These are phyloP conservation scores for Copidosoma aretas DNA, from an alignment of 2,888 invertebrate species.

Conservation along the genomic window DNA sequence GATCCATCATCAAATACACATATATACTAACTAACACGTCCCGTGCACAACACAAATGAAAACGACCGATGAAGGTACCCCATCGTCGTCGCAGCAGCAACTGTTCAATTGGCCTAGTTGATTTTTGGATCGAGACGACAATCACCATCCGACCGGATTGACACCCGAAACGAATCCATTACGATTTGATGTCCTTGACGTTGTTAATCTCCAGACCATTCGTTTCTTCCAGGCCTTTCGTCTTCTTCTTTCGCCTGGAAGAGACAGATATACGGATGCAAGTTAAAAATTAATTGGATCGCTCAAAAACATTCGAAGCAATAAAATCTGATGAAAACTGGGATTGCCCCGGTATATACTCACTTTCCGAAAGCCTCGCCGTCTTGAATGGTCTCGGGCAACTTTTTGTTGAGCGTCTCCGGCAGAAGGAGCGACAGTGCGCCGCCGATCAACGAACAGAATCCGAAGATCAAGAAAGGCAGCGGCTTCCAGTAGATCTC, in stretches of 20 bases:
- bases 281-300: background rate
- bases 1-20: too few species aligned
- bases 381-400: constrained; percentile 73
- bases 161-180: background rate
- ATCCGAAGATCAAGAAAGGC: constrained; percentile 69
- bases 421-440: constrained; percentile 68
- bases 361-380: constrained; percentile 70
- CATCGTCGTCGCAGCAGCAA: background rate
- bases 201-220: constrained; percentile 53
- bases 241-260: constrained; percentile 47
- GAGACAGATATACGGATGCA: constrained; percentile 7
- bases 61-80: too few species aligned
- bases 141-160: too few species aligned
- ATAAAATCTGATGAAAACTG: too few species aligned
- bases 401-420: constrained; percentile 70
- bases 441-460: constrained; percentile 67
- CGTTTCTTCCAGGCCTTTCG: constrained; percentile 50
- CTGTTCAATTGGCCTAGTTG: background rate
- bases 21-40: too few species aligned
- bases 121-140: background rate
- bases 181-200: constrained; percentile 43
- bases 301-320: background rate
- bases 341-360: constrained; percentile 48
- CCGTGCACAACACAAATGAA: too few species aligned
- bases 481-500: constrained; percentile 68